These are phyloP conservation scores for Amblyopsis rosae DNA, from an alignment of 2,113 vertebrate genomes.

Conservation along the genomic window DNA sequence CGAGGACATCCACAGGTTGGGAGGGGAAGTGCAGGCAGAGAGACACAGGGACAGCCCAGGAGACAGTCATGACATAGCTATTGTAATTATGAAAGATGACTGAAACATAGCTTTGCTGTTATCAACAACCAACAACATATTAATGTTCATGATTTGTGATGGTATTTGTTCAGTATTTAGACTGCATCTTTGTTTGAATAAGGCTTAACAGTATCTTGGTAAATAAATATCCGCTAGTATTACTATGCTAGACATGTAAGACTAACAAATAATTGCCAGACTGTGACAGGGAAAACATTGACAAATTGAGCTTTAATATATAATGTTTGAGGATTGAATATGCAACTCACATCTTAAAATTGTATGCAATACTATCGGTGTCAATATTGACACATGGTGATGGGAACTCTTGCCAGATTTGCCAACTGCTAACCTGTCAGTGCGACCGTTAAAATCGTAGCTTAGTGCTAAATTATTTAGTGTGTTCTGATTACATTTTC, in stretches of 20 bases:
- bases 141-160: not conserved
- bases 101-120: not conserved
- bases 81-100: not conserved
- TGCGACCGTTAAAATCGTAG: slow-evolving; percentile 3
- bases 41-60: too few relatives aligned
- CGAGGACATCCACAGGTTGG: too few relatives aligned
- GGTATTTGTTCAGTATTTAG: not conserved
- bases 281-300: too few relatives aligned
- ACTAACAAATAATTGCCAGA: slow-evolving; percentile 6
- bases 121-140: not conserved
- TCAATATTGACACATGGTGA: slow-evolving; percentile 27
- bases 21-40: too few relatives aligned
- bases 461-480: slow-evolving; percentile 50
- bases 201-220: slow-evolving; percentile 13
- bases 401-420: not conserved
- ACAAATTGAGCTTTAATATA: slow-evolving; percentile 15
- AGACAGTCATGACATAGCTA: too few relatives aligned
- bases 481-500: slow-evolving; percentile 41
- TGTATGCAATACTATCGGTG: slow-evolving; percentile 27
- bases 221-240: slow-evolving; percentile 4
- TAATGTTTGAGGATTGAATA: slow-evolving; percentile 34
- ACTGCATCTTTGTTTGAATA: slow-evolving; percentile 8
- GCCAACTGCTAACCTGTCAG: slow-evolving; percentile 8
- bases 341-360: slow-evolving; percentile 26
- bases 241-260: not conserved